Evolutionary conservation across 2,888 invertebrate genomes (phyloP).

Genomic region (Labia minor): DNA sequence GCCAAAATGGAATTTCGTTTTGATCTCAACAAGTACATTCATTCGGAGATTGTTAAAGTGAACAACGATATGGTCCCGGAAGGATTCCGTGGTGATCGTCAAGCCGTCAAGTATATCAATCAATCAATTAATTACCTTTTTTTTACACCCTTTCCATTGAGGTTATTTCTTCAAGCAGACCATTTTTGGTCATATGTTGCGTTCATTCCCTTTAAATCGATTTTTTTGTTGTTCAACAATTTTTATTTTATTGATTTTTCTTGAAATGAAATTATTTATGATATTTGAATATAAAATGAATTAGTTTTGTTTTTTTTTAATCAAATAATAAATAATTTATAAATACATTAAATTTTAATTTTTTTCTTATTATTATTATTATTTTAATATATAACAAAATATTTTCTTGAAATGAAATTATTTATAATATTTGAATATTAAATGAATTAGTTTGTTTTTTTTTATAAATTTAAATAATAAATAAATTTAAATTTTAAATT

Average conservation of each 20-base stretch:
- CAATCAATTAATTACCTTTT: background rate
- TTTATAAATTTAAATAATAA: background rate
- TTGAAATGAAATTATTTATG: no score
- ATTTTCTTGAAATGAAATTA: no score
- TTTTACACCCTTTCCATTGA: background rate
- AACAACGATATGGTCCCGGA: slow-evolving; percentile 21
- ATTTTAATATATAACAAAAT: no score
- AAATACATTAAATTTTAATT: no score
- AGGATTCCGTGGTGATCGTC: slow-evolving; percentile 22
- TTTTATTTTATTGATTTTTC: slow-evolving; percentile 7
- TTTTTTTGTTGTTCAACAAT: slow-evolving; percentile 15
- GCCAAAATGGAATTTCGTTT: slow-evolving; percentile 25
- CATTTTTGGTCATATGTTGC: background rate
- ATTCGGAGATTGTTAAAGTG: slow-evolving; percentile 23
- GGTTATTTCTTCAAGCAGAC: background rate
- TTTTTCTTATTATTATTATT: background rate
- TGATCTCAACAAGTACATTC: slow-evolving; percentile 22
- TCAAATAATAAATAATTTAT: no score
- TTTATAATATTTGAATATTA: no score
- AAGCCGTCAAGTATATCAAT: slow-evolving; percentile 20
- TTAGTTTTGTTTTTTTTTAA: no score
- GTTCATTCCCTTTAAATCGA: background rate
- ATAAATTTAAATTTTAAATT: background rate
- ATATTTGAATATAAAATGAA: no score
- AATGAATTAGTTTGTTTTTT: no score